phyloP scores from a whole-genome alignment of 1,140 invertebrate genomes.

The Hyposmocoma kahamanoa region DNA sequence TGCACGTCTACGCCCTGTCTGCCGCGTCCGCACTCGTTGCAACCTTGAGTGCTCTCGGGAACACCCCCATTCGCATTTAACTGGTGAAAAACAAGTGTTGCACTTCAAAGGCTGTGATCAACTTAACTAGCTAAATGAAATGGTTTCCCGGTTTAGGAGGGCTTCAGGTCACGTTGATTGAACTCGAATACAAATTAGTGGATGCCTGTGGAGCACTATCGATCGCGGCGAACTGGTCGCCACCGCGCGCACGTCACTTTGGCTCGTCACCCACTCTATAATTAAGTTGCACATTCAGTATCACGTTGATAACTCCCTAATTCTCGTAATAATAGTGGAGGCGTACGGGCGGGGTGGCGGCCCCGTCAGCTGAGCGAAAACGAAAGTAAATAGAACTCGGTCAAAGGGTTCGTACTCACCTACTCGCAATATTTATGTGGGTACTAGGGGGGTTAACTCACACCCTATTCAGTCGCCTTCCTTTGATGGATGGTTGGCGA shows the following conservation, averaged over 20 bases:
- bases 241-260: constrained; percentile 6
- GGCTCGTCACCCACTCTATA: constrained; percentile 21
- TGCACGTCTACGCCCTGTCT: constrained; percentile 73
- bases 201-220: background rate
- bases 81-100: constrained; percentile 24
- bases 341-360: constrained; percentile 50
- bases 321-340: constrained; percentile 70
- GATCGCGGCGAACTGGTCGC: background rate
- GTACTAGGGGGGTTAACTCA: constrained; percentile 45
- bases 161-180: too few species aligned
- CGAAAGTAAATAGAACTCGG: constrained; percentile 75
- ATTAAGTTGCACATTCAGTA: constrained; percentile 35
- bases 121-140: too few species aligned
- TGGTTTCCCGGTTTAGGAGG: too few species aligned
- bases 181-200: too few species aligned
- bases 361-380: constrained; percentile 74
- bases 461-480: constrained; percentile 60
- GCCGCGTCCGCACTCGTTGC: constrained; percentile 64
- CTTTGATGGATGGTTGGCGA: constrained; percentile 71
- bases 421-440: constrained; percentile 73
- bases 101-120: too few species aligned
- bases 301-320: constrained; percentile 60
- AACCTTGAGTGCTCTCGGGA: constrained; percentile 58
- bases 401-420: constrained; percentile 74
- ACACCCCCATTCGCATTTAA: constrained; percentile 33